Conservation (phyloP, 2,113 vertebrate species). For the Archocentrus centrarchus region DNA sequence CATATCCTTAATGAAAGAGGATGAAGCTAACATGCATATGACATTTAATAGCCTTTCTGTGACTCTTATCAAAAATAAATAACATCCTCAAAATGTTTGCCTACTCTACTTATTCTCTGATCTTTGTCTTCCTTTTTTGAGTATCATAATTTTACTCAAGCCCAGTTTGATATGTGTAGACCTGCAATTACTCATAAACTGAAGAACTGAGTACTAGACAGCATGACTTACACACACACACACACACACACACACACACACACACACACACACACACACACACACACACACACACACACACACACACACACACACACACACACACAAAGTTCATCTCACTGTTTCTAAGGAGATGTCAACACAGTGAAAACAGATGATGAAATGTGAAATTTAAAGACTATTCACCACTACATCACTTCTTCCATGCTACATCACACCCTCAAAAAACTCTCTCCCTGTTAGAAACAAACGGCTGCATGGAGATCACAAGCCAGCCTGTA, state of each 20-base stretch:
- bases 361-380: constrained; percentile 73
- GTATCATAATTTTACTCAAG: neutral
- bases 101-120: neutral
- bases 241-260: constrained; percentile 22
- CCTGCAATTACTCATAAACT: neutral
- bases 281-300: too few relatives aligned
- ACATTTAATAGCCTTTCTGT: neutral
- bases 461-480: constrained; percentile 1
- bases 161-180: neutral
- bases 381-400: constrained; percentile 65
- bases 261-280: neutral
- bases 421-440: constrained; percentile 42
- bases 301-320: too few relatives aligned
- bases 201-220: neutral
- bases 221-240: neutral
- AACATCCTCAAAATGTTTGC: neutral
- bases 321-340: neutral
- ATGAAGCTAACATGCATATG: neutral
- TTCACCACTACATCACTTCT: constrained; percentile 49
- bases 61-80: neutral
- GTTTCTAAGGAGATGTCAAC: constrained; percentile 78
- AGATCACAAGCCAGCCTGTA: constrained; percentile 15
- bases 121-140: neutral
- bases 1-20: neutral
- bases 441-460: neutral